Evolutionary conservation across 2,888 invertebrate species (phyloP), one percentile per base, ranked within the genome.

Genomic region (Emmelina monodactyla): DNA sequence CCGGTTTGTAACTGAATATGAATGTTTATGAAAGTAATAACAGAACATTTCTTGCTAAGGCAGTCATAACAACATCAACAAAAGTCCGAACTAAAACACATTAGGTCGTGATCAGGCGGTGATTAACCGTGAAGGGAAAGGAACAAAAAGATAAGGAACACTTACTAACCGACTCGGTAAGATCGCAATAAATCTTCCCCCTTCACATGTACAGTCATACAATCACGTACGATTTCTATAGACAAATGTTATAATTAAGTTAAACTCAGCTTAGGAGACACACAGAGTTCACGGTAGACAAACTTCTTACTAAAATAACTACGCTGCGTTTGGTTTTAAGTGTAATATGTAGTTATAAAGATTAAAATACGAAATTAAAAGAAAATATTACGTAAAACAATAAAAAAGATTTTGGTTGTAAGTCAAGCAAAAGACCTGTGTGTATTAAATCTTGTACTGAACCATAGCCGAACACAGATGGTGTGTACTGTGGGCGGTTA

Each of bases 201-300:
- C 51, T 52, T 55, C 51, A 32, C 11, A 4, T 50, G 52, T 58
- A 54, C 60, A 65, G 51, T 62, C 64, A 59, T 64, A 72, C 69
- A 66, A 66, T 65, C 62, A 53, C 57, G 57, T 49, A 50, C 55
- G 52, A 51, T 60, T 53, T 49, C 58, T 68, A 68, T 64, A 69
- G 63, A 63, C 70, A 67, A 70, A 68, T 67, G 70, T 72, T 76
- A 75, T 75, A 75, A 78, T 78, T 76, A 75, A 73, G 70, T 67
- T 65, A 55, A 63, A 62, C 52, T 60, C 51, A n/a, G n/a, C n/a
- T n/a, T n/a, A n/a, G n/a, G n/a, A n/a, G n/a, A n/a, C n/a, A n/a
- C n/a, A n/a, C n/a, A n/a, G n/a, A n/a, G n/a, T n/a, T n/a, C n/a
- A n/a, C n/a, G n/a, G n/a, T n/a, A n/a, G n/a, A n/a, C n/a, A n/a